Conservation (phyloP, 2,113 vertebrate species). For the Notechis scutatus region DNA sequence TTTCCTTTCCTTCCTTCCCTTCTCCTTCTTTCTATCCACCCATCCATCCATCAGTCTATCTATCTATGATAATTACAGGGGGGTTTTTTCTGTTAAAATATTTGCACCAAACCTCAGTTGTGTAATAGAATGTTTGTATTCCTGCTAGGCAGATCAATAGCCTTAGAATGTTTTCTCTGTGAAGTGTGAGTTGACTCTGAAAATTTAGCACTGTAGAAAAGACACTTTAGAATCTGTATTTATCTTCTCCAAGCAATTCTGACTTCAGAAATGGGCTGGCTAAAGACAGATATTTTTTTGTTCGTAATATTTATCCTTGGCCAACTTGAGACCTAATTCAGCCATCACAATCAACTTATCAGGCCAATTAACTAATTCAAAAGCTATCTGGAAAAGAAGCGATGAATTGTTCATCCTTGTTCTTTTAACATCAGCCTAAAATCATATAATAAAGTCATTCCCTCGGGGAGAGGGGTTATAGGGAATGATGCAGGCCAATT, state of each 20-base stretch:
- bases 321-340: neutral
- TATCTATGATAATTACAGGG: neutral
- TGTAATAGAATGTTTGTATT: conserved; percentile 7
- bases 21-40: neutral
- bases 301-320: neutral
- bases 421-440: neutral
- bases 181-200: neutral
- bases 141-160: conserved; percentile 10
- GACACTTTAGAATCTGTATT: neutral
- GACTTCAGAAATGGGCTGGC: neutral
- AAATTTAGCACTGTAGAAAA: conserved; percentile 23
- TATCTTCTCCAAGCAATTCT: conserved; percentile 14
- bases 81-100: neutral
- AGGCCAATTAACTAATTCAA: neutral
- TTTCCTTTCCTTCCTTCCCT: neutral
- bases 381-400: neutral
- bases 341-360: neutral
- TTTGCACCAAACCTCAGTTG: neutral
- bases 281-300: conserved; percentile 30
- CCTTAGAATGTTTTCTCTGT: conserved; percentile 4
- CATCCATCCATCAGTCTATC: neutral
- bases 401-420: neutral
- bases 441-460: neutral
- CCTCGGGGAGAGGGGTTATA: neutral
- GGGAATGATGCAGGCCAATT: neutral